Base-by-base conservation (phyloP, 2,797 vertebrate species). In the Leucoraja ocellata region DNA sequence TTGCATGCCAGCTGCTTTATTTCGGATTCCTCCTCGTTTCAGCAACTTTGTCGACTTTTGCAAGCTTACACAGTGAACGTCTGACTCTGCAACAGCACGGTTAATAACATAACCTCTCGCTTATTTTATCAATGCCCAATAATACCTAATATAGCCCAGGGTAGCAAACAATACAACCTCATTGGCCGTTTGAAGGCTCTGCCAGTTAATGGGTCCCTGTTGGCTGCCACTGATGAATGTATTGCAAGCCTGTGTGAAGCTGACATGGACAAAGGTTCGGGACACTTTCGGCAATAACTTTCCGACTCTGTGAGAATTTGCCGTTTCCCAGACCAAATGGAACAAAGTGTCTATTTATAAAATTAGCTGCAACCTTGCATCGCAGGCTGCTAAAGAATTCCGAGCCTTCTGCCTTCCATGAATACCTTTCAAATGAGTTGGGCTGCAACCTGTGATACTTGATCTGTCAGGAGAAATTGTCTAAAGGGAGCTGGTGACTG, bases 291-390 rank as follows among this genome's bases (percentile, higher is more conserved):
- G 28, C 68, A 5, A 54, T 73, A 92, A 92, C 71, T 71, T 58
- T 54, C 28, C 76, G 90, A 92, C 90, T 74, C 90, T 92, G 88
- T 91, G 71, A 92, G 90, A 92, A 92, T 68, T 76, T 54, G 36
- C 13, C 8, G 68, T 92, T 92, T 92, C 90, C 90, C 90, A 92
- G 90, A 36, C 71, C 23, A 1, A n/a, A 2, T 14, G 1, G 39
- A 76, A 92, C 71, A 92, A 92, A 92, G 71, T 25, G 14, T 76
- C 39, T 92, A 92, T 92, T 92, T 92, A 54, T 92, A 76, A 92
- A 76, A 74, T 76, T 74, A n/a, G 46, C 84, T 11, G 13, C 71
- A 76, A 39, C 39, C 90, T 76, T 23, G 6, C 86, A 46, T n/a
- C 39, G 36, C 28, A n/a, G 9, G 1, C 32, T 13, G 90, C 8